Conservation (phyloP, 2,888 invertebrate species). For the Willowsia nigromaculata region DNA sequence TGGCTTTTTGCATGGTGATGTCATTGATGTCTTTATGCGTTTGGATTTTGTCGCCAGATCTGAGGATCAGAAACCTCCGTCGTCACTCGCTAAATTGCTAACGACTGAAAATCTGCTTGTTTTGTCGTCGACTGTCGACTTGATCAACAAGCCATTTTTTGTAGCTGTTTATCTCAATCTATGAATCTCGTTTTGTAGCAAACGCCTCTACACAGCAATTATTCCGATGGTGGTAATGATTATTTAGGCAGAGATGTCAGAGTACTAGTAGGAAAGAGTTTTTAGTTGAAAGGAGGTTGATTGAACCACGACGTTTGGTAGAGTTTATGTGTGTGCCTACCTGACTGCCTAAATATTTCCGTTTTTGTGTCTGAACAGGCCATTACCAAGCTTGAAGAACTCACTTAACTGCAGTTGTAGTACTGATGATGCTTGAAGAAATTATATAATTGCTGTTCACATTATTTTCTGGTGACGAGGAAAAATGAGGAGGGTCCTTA, state of each 20-base stretch:
- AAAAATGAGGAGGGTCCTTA: background rate
- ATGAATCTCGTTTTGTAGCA: background rate
- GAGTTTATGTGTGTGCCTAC: background rate
- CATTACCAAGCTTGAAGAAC: background rate
- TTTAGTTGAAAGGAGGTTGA: background rate
- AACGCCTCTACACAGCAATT: background rate
- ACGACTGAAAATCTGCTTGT: no score
- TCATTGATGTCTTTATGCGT: background rate
- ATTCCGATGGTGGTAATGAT: background rate
- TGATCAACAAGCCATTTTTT: background rate
- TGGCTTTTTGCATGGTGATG: no score
- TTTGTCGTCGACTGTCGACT: background rate
- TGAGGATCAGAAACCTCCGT: background rate
- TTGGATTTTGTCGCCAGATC: background rate
- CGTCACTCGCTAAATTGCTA: background rate
- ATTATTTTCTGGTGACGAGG: no score
- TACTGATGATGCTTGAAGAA: background rate
- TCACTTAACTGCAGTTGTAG: background rate
- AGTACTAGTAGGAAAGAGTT: background rate
- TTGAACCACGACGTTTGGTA: background rate
- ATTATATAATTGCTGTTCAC: background rate
- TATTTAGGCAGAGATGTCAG: background rate
- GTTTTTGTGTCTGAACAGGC: background rate
- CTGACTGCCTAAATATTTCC: background rate
- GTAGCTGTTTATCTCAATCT: background rate